Evolutionary conservation across 37 sponge, comb jelly and placozoan species (phyloP), one percentile per base, ranked within the genome.

Genomic region (Dysidea cf. avara): DNA sequence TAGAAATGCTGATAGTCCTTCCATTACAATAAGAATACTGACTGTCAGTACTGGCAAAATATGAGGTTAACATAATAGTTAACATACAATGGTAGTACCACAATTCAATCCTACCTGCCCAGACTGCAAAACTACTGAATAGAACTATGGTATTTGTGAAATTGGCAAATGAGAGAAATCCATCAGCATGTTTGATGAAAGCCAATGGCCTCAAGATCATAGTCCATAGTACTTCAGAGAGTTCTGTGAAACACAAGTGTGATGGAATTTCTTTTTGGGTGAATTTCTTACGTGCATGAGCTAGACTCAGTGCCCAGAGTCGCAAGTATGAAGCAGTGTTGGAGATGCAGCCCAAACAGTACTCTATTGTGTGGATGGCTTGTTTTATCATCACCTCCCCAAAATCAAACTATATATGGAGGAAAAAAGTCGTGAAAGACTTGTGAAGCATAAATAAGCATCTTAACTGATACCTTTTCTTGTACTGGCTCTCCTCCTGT

Each of bases 1-100:
- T n/a, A 92, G 76, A 68, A 92, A 92, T n/a, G 93, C 93, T 62
- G 93, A 92, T 48, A 92, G 64, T 5, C 93, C 93, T 67, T 92
- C 93, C 87, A 92, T 83, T 0, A 87, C 64, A 61, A 92, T 51
- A 5, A 92, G 81, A 24, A 92, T 84, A 26, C 70, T 83, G 12
- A 92, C 60, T 25, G 93, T 92, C 34, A 71, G 59, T 47, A 69
- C 87, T 74, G 64, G 70, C 35, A 56, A 57, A 62, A 1, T 11
- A 34, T 14, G 22, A n/a, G n/a, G n/a, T n/a, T n/a, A n/a, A n/a
- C n/a, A n/a, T n/a, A 7, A 24, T 21, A 26, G 17, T 4, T 53
- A 1, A 53, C 55, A 21, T n/a, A 39, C n/a, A 21, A 68, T 47
- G 69, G n/a, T 21, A 22, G 4, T 21, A 47, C 25, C 22, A 34